Conservation (phyloP, 2,797 vertebrate species). For the Rallus crepitans region DNA sequence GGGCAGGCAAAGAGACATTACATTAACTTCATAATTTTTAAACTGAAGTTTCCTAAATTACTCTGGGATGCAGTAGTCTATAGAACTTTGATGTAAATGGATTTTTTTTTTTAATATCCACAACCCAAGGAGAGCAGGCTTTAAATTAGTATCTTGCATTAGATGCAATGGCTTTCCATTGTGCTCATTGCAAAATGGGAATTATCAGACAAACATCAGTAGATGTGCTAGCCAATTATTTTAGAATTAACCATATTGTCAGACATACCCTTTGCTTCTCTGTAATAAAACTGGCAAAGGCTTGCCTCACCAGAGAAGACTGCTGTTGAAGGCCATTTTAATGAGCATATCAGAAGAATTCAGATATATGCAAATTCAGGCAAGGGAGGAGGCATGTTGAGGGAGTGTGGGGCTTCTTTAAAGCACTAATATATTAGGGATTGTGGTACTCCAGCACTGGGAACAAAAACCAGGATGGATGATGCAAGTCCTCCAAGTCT, state of each 20-base stretch:
- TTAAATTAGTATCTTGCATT: constrained; percentile 13
- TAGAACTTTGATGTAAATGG: constrained; percentile 8
- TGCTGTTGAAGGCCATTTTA: neutral
- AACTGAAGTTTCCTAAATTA: constrained; percentile 32
- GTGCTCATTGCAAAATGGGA: neutral
- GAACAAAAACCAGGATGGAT: neutral
- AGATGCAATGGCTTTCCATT: neutral
- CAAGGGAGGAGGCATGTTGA: neutral
- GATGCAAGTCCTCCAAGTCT: neutral
- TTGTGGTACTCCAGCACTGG: neutral
- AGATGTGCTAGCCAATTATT: neutral
- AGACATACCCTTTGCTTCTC: neutral
- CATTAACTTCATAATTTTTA: constrained; percentile 23
- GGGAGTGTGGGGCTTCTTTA: neutral
- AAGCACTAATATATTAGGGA: neutral
- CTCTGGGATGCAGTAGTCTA: neutral
- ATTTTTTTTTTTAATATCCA: neutral
- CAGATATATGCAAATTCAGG: neutral
- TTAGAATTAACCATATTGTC: neutral
- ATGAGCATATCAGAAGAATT: neutral
- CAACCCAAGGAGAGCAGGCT: neutral
- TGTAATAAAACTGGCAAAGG: neutral
- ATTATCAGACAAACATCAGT: neutral
- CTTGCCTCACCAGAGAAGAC: neutral
- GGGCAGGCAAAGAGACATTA: neutral